Conservation (phyloP, 2,113 vertebrate species). For the Toxostoma redivivum region DNA sequence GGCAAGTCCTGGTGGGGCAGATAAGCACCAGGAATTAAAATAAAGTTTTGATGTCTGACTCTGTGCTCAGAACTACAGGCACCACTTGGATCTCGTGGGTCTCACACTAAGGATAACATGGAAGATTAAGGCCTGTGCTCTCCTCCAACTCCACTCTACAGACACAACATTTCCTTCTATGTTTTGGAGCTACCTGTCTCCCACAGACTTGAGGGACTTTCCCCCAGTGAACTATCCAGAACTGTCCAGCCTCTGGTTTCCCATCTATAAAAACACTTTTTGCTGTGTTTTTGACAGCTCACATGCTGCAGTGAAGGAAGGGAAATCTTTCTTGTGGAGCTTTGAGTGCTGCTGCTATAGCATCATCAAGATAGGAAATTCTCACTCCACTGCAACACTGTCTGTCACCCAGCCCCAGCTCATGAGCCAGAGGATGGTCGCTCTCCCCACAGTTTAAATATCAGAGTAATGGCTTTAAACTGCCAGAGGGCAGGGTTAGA, state of each 20-base stretch:
- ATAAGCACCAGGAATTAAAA: background rate
- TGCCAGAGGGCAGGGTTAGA: background rate
- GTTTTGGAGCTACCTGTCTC: background rate
- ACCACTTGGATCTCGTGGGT: background rate
- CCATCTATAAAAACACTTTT: background rate
- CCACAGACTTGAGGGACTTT: background rate
- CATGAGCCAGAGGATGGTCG: background rate
- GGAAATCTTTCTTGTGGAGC: background rate
- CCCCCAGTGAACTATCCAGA: background rate
- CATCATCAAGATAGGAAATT: background rate
- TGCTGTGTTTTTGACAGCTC: background rate
- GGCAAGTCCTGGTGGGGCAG: background rate
- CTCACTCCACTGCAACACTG: background rate
- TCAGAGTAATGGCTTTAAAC: background rate
- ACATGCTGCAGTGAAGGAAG: background rate
- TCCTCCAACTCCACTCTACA: background rate
- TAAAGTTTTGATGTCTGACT: background rate
- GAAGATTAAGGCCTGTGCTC: background rate
- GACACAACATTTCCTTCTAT: background rate
- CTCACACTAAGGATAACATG: fast-evolving
- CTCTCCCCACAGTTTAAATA: background rate
- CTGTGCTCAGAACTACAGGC: background rate
- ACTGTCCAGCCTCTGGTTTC: background rate
- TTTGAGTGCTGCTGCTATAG: background rate
- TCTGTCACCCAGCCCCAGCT: background rate